phyloP scores from a whole-genome alignment of 2,797 vertebrate species.

The Cetoscarus ocellatus region DNA sequence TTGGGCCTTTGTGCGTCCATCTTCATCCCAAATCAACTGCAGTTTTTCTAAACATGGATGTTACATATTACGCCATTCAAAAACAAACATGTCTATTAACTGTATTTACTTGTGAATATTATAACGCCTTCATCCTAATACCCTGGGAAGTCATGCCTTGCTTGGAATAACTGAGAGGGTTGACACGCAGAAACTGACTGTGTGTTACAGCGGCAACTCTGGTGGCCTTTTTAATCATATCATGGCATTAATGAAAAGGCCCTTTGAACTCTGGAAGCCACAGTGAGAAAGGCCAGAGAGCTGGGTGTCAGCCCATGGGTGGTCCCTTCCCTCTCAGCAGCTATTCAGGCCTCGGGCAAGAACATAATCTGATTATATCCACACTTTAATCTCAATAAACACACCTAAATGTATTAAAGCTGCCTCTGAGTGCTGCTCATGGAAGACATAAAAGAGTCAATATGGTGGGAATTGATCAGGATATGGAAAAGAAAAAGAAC shows the following conservation, averaged over 20 bases:
- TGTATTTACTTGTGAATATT: constrained; percentile 3
- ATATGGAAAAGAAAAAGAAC: constrained; percentile 15
- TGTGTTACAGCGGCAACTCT: constrained; percentile 27
- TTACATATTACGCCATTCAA: not conserved
- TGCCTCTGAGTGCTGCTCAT: constrained; percentile 24
- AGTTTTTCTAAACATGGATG: not conserved
- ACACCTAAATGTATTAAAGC: constrained; percentile 67
- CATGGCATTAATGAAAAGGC: constrained; percentile 60
- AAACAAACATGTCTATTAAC: not conserved
- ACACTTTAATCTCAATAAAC: constrained; percentile 75
- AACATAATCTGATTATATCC: constrained; percentile 69
- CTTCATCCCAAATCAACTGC: too few relatives aligned
- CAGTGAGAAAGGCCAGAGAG: constrained; percentile 15
- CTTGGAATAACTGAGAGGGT: constrained; percentile 24
- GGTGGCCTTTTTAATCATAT: constrained; percentile 62
- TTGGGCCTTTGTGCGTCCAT: too few relatives aligned
- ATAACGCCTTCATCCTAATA: constrained; percentile 9
- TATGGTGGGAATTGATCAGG: constrained; percentile 32
- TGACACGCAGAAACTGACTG: constrained; percentile 20
- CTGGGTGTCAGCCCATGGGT: constrained; percentile 48
- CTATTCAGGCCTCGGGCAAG: constrained; percentile 41
- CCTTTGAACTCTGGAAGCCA: constrained; percentile 59
- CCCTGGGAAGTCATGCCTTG: constrained; percentile 2
- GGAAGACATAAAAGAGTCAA: constrained; percentile 29
- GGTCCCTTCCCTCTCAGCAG: constrained; percentile 50